These are phyloP conservation scores for Drosophila siamana DNA, from an alignment of 2,888 invertebrate species.

Conservation along the genomic window DNA sequence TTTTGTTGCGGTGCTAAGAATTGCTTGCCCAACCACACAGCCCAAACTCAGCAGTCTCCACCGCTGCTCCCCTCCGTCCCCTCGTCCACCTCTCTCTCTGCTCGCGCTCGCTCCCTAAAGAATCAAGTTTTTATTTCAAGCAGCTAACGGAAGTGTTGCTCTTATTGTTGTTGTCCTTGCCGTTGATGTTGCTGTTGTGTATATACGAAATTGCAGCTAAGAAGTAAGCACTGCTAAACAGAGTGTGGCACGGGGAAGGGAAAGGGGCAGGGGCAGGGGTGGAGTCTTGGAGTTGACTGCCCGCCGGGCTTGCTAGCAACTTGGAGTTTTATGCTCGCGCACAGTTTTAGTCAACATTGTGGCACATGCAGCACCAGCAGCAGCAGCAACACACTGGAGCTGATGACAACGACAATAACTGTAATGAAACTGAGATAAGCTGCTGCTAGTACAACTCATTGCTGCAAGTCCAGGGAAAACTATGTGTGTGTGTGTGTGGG, in stretches of 20 bases:
- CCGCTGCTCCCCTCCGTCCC: too few species aligned
- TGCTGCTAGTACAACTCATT: constrained; percentile 28
- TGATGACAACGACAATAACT: constrained; percentile 81
- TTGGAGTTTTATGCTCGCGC: constrained; percentile 54
- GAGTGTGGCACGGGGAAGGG: not conserved
- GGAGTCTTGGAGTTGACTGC: constrained; percentile 29
- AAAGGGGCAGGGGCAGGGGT: not conserved
- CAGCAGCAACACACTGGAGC: constrained; percentile 43
- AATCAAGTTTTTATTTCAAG: constrained; percentile 79
- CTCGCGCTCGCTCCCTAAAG: constrained; percentile 36
- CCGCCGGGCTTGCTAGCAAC: constrained; percentile 37
- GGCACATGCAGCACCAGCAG: constrained; percentile 56
- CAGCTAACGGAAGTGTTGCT: constrained; percentile 76
- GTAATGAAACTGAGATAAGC: constrained; percentile 80
- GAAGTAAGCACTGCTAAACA: constrained; percentile 54
- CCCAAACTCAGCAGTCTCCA: not conserved
- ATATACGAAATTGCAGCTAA: constrained; percentile 59
- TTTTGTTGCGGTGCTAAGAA: constrained; percentile 79
- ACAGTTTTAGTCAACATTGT: constrained; percentile 65
- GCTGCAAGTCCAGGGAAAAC: not conserved
- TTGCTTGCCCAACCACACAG: constrained; percentile 43
- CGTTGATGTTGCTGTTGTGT: constrained; percentile 32
- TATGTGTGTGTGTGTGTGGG: constrained; percentile 1
- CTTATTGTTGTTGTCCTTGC: constrained; percentile 34
- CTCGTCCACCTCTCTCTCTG: not conserved